phyloP scores from a whole-genome alignment of 2,888 invertebrate genomes.

The Meganola albula region DNA sequence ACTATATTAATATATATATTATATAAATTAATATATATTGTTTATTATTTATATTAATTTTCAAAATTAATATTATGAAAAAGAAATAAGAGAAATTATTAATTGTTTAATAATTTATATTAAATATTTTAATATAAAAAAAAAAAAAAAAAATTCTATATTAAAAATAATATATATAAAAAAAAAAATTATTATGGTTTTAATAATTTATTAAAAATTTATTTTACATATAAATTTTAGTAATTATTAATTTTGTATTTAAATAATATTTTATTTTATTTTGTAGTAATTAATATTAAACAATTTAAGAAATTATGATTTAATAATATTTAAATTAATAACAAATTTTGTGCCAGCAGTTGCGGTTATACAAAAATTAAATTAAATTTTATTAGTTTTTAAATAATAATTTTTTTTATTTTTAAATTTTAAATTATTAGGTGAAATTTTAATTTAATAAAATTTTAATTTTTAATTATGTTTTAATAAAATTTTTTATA shows the following conservation, averaged over 20 bases:
- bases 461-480: conserved; percentile 45
- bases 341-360: conserved; percentile 83
- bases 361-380: conserved; percentile 82
- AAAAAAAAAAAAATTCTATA: conserved; percentile 57
- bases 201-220: conserved; percentile 65
- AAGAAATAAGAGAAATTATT: conserved; percentile 26
- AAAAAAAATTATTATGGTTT: conserved; percentile 74
- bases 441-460: conserved; percentile 78
- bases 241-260: conserved; percentile 55
- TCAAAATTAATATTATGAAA: conserved; percentile 34
- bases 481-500: conserved; percentile 65
- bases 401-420: conserved; percentile 46
- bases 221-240: conserved; percentile 78
- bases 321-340: conserved; percentile 77
- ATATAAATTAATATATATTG: conserved; percentile 28
- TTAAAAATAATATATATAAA: conserved; percentile 34
- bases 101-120: conserved; percentile 30
- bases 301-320: conserved; percentile 79
- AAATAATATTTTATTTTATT: conserved; percentile 44
- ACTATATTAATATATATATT: conserved; percentile 26
- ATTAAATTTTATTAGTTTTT: conserved; percentile 72
- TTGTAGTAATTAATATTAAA: conserved; percentile 71
- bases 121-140: conserved; percentile 34
- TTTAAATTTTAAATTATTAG: conserved; percentile 65
- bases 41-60: conserved; percentile 20